Evolutionary conservation across 2,888 invertebrate species (phyloP).

Genomic region (Microplitis manilae): DNA sequence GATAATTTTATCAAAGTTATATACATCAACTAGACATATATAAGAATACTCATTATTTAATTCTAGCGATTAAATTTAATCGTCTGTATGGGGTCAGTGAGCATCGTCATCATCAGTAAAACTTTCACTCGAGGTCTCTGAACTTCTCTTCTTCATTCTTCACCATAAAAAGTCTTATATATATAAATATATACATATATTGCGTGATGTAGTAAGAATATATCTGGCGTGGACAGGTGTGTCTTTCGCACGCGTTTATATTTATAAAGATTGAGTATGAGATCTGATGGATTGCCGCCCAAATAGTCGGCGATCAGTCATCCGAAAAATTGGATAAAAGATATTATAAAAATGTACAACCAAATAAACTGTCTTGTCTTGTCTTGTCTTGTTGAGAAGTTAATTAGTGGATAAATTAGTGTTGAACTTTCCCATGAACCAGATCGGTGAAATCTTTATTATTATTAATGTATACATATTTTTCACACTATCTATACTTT

Average conservation of each 20-base stretch:
- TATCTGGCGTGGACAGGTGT: conserved; percentile 5
- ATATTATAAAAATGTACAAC: not conserved
- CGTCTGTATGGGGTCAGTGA: conserved; percentile 23
- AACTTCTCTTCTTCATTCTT: conserved; percentile 50
- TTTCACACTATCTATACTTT: not conserved
- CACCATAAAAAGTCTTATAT: not conserved
- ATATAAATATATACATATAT: conserved; percentile 9
- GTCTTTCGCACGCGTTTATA: conserved; percentile 8
- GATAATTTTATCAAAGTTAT: not conserved
- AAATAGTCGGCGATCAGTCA: conserved; percentile 1
- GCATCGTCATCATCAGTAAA: conserved; percentile 11
- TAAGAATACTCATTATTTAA: conserved; percentile 21
- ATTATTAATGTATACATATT: conserved; percentile 16
- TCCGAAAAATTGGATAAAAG: conserved; percentile 3
- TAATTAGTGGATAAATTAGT: conserved; percentile 34
- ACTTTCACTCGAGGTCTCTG: conserved; percentile 68
- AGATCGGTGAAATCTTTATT: conserved; percentile 39
- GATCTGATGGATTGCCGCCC: conserved; percentile 11
- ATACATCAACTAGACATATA: conserved; percentile 14
- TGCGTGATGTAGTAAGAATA: not conserved
- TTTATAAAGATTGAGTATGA: not conserved
- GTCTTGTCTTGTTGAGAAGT: conserved; percentile 22
- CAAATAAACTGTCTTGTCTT: not conserved
- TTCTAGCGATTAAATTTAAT: conserved; percentile 21
- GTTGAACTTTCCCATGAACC: conserved; percentile 38